Evolutionary conservation across 2,888 invertebrate genomes (phyloP).

Genomic region (Apodemia hepburni): DNA sequence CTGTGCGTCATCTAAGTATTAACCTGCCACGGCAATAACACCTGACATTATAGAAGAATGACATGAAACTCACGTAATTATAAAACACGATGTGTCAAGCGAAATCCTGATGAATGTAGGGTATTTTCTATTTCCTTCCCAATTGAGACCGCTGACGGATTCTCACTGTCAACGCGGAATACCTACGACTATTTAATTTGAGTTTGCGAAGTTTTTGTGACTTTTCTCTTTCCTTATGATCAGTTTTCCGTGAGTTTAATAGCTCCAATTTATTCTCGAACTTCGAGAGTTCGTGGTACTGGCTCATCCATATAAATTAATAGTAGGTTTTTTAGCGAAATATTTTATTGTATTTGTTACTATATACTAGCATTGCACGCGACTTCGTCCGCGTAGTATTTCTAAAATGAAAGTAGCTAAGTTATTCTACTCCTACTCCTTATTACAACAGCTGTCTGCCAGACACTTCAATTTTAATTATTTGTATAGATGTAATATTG

Average conservation of each 20-base stretch:
- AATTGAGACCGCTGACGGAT: neutral
- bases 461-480: too few relatives aligned
- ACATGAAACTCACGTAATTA: neutral
- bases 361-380: too few relatives aligned
- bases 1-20: too few relatives aligned
- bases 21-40: neutral
- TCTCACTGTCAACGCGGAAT: neutral
- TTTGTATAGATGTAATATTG: too few relatives aligned
- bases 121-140: neutral
- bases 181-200: conserved; percentile 51
- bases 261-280: conserved; percentile 7
- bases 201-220: conserved; percentile 65
- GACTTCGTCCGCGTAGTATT: too few relatives aligned
- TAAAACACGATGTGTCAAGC: conserved; percentile 5
- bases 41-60: neutral
- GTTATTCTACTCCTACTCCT: too few relatives aligned
- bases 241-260: conserved; percentile 23
- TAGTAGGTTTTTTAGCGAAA: too few relatives aligned
- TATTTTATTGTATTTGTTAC: neutral
- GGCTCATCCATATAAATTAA: conserved; percentile 7
- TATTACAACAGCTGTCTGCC: too few relatives aligned
- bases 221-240: conserved; percentile 40
- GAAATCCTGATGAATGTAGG: neutral
- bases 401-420: too few relatives aligned
- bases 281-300: neutral